Evolutionary conservation across 2,888 invertebrate species (phyloP).

Genomic region (Ophion slaviceki): DNA sequence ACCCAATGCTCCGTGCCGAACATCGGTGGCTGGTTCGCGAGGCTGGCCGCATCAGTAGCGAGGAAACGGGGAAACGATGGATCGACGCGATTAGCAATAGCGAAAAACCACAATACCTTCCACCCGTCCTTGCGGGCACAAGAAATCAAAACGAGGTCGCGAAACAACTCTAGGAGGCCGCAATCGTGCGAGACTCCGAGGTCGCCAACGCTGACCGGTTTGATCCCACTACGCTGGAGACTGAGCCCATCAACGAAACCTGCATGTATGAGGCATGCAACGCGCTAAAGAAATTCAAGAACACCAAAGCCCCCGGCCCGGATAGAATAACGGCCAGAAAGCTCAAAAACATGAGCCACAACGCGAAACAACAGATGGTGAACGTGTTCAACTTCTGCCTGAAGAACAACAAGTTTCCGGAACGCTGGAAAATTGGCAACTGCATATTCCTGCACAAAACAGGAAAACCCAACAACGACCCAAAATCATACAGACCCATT

Average conservation of each 20-base stretch:
- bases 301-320: slow-evolving; percentile 32
- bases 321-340: slow-evolving; percentile 23
- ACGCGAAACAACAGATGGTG: slow-evolving; percentile 4
- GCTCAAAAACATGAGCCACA: slow-evolving; percentile 26
- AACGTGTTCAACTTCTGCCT: slow-evolving; percentile 28
- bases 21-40: slow-evolving; percentile 3
- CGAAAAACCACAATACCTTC: slow-evolving; percentile 2
- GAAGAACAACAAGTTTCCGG: slow-evolving; percentile 9
- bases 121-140: slow-evolving; percentile 10
- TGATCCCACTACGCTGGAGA: slow-evolving; percentile 1
- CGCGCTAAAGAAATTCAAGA: slow-evolving; percentile 24
- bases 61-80: slow-evolving; percentile 3
- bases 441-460: slow-evolving; percentile 21
- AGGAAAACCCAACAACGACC: slow-evolving; percentile 40
- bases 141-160: slow-evolving; percentile 14
- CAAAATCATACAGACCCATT: slow-evolving; percentile 43
- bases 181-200: slow-evolving; percentile 19
- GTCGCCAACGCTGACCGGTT: neutral
- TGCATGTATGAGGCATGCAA: neutral
- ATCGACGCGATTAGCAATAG: neutral
- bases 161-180: slow-evolving; percentile 1
- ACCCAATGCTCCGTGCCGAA: neutral
- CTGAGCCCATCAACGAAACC: neutral
- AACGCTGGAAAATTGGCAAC: slow-evolving; percentile 32
- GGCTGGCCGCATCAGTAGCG: slow-evolving; percentile 4